Percentiles rank a stretch among this genome's conserved stretches.
phyloP scores from a whole-genome alignment of 2,888 invertebrate species.

The Choristoneura rosaceana region DNA sequence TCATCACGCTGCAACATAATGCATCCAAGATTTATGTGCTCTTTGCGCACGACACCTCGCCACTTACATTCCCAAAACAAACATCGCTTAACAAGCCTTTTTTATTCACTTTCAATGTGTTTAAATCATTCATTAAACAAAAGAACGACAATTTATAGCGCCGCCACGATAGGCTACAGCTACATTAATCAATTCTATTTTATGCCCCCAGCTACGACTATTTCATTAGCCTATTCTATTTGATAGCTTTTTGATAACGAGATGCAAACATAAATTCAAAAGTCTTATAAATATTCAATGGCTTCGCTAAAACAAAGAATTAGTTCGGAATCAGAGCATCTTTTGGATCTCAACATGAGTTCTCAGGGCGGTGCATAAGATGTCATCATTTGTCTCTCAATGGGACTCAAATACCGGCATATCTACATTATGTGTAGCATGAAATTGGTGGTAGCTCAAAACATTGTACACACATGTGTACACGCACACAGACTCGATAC shows the following conservation, averaged over 20 bases:
- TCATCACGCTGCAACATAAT: conserved; percentile 73
- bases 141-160: conserved; percentile 38
- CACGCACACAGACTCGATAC: conserved; percentile 51
- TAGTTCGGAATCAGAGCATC: conserved; percentile 22
- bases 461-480: conserved; percentile 53
- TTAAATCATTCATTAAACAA: conserved; percentile 56
- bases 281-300: conserved; percentile 36
- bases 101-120: conserved; percentile 47
- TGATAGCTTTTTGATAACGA: conserved; percentile 42
- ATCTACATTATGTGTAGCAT: conserved; percentile 50
- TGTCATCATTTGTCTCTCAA: conserved; percentile 63
- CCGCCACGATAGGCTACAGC: conserved; percentile 29
- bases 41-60: conserved; percentile 68
- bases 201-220: conserved; percentile 33
- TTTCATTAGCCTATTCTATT: conserved; percentile 33
- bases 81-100: conserved; percentile 65
- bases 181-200: conserved; percentile 33
- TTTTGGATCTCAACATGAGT: conserved; percentile 27
- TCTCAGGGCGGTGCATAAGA: conserved; percentile 53
- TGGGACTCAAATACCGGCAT: conserved; percentile 60
- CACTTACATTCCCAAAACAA: conserved; percentile 57
- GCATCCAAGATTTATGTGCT: conserved; percentile 80
- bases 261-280: conserved; percentile 36
- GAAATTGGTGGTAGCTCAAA: conserved; percentile 67
- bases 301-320: conserved; percentile 34